A percentile compares a stretch with the other conserved stretches of the same genome.
phyloP scores from a whole-genome alignment of 23 tunicate genomes.

The Trididemnum clinides region DNA sequence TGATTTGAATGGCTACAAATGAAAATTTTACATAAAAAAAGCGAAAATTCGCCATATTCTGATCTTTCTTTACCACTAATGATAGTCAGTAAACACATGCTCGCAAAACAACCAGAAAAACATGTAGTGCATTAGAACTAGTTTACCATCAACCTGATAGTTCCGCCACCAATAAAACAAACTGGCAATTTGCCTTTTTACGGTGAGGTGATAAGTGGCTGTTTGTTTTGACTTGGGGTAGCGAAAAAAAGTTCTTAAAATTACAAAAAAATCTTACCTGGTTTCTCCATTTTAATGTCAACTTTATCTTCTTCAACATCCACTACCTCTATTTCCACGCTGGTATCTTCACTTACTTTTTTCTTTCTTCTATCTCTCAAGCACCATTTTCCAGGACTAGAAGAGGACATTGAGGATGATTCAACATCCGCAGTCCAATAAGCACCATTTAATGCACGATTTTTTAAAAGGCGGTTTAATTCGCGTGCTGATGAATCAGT shows the following conservation, averaged over 20 bases:
- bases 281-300: neutral
- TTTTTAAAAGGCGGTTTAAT: slow-evolving; percentile 22
- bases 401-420: neutral
- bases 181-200: too few relatives aligned
- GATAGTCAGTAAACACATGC: too few relatives aligned
- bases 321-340: neutral
- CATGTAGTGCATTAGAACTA: too few relatives aligned
- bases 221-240: too few relatives aligned
- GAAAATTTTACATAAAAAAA: too few relatives aligned
- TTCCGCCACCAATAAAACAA: too few relatives aligned
- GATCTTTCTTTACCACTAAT: too few relatives aligned
- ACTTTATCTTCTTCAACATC: neutral
- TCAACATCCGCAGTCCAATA: neutral
- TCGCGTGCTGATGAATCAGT: slow-evolving; percentile 21
- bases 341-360: neutral
- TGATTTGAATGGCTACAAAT: too few relatives aligned
- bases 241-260: neutral
- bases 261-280: neutral
- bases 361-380: neutral
- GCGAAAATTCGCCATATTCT: too few relatives aligned
- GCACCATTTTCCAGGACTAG: neutral
- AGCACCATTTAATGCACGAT: slow-evolving; percentile 31
- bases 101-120: too few relatives aligned
- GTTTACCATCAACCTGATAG: too few relatives aligned
- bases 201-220: too few relatives aligned